Evolutionary conservation across 2,888 invertebrate genomes (phyloP).

Genomic region (Ceratothoa steindachneri): DNA sequence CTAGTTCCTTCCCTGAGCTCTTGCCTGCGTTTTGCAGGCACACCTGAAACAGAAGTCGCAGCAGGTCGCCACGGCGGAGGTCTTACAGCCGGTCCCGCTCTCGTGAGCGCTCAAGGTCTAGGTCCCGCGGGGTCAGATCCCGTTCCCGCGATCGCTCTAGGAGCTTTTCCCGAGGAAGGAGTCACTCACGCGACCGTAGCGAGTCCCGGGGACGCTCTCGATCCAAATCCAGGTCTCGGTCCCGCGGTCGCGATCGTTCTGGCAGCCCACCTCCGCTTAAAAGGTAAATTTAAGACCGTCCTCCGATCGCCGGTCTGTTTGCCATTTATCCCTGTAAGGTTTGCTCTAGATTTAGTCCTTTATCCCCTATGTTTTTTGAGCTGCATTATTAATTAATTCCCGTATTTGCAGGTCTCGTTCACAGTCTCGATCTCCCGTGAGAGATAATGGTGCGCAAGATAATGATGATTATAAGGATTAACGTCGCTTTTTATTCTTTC

Average conservation of each 20-base stretch:
- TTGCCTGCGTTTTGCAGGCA: slow-evolving; percentile 9
- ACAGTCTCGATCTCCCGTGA: neutral
- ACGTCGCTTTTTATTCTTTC: neutral
- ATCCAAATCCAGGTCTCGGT: neutral
- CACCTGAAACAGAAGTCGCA: slow-evolving; percentile 13
- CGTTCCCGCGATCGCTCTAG: neutral
- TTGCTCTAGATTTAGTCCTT: neutral
- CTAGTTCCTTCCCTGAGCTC: neutral
- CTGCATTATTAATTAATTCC: neutral
- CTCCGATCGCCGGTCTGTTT: no score
- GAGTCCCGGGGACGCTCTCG: neutral
- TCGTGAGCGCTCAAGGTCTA: slow-evolving; percentile 43
- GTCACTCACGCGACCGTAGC: neutral
- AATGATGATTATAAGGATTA: slow-evolving; percentile 7
- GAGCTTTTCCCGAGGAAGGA: neutral
- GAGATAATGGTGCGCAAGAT: neutral
- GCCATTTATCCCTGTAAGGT: no score
- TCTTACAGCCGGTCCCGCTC: slow-evolving; percentile 44
- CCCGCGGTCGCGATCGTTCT: neutral
- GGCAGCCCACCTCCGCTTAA: neutral
- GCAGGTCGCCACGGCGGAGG: slow-evolving; percentile 15
- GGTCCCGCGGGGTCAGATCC: slow-evolving; percentile 19
- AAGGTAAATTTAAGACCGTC: neutral
- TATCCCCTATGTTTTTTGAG: neutral
- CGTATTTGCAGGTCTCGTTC: neutral